Evolutionary conservation across 2,113 vertebrate species (phyloP), one percentile per base, ranked within the genome.

Genomic region (Porphyrio hochstetteri): DNA sequence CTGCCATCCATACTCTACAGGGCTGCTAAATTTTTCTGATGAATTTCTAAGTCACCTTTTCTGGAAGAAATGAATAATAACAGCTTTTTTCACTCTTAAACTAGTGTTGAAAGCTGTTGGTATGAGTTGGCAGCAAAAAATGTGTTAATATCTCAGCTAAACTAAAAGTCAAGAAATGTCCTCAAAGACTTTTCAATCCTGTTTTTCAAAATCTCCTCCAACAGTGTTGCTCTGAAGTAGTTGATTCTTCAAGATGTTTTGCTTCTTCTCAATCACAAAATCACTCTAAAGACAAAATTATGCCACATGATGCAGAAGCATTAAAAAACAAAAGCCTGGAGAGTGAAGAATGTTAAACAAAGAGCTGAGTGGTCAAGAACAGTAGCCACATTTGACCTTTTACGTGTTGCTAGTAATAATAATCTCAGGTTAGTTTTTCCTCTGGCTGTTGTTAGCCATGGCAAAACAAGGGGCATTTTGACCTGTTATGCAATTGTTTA

Each of bases 321-420:
- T 94, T 95, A 88, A 90, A 95, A 82, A 86, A 23, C n/a, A 80
- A 61, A 69, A 88, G 16, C 36, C 16, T 36, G 16, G 61, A 82
- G 57, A 61, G 28, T 35, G 50, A 61, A 59, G 28, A 82, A 57
- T 36, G 40, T 91, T 88, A 77, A 79, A 65, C 44, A 86, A 93
- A 86, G 81, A 80, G 12, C 53, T 31, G 31, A 56, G 24, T 31
- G 56, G 36, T 76, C 60, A 75, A 57, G 84, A 92, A 55, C 86
- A 71, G 68, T 56, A 72, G 69, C 84, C 93, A 88, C 31, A 23
- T 86, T 84, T 92, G 85, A 78, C 63, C 89, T 95, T 96, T 79
- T 75, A 48, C 3, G 3, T 33, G 46, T 74, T 92, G n/a, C 85
- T 83, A 24, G 68, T 52, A 94, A 29, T 61, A 83, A 60, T 40